These are phyloP conservation scores for Pyrrhia umbra DNA, from an alignment of 2,888 invertebrate genomes.

Conservation along the genomic window DNA sequence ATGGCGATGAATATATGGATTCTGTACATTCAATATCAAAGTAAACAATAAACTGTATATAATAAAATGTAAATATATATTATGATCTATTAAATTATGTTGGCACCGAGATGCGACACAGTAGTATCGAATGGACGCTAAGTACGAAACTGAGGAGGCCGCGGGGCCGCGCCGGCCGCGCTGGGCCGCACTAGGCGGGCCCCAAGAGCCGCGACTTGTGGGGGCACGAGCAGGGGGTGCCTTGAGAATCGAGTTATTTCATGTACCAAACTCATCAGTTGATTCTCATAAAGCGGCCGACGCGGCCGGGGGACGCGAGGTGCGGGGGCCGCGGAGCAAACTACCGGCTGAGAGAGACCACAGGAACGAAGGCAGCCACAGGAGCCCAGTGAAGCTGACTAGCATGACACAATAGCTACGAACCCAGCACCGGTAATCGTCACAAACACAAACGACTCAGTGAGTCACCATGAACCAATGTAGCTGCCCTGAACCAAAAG, in stretches of 20 bases:
- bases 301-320: conserved; percentile 66
- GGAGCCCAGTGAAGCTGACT: neutral
- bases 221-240: too few relatives aligned
- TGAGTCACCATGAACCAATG: neutral
- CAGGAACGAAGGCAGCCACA: neutral
- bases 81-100: conserved; percentile 81
- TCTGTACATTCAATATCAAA: conserved; percentile 88
- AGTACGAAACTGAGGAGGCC: conserved; percentile 43
- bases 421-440: too few relatives aligned
- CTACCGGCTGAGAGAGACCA: conserved; percentile 22
- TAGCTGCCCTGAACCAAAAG: neutral
- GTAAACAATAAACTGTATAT: conserved; percentile 86
- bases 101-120: conserved; percentile 84
- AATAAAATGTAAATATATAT: conserved; percentile 86
- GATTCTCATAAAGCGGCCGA: too few relatives aligned
- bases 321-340: conserved; percentile 66
- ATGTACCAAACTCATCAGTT: too few relatives aligned
- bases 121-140: conserved; percentile 82
- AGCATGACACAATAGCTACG: neutral
- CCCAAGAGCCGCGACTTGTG: too few relatives aligned
- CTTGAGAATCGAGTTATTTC: too few relatives aligned
- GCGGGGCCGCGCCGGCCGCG: conserved; percentile 40
- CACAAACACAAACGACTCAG: too few relatives aligned
- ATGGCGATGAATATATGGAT: conserved; percentile 84
- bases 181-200: neutral